Evolutionary conservation across 2,888 invertebrate genomes (phyloP).

Genomic region (Apeira syringaria): DNA sequence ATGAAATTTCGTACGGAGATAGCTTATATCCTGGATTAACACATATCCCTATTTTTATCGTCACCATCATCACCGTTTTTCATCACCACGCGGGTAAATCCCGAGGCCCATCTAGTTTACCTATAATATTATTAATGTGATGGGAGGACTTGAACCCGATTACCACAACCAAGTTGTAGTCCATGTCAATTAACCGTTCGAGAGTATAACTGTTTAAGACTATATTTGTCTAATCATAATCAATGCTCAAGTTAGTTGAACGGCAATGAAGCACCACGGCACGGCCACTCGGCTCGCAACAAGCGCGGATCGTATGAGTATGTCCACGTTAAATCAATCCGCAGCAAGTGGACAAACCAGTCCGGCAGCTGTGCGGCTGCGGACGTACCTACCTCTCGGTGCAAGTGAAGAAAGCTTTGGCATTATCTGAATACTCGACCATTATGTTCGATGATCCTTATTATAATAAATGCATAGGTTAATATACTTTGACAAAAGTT

Average conservation of each 20-base stretch:
- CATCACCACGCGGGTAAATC: too few species aligned
- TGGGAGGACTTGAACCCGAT: too few species aligned
- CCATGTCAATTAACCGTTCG: neutral
- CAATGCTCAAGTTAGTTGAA: slow-evolving; percentile 50
- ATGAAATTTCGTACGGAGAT: too few species aligned
- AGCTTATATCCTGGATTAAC: too few species aligned
- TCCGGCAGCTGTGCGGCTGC: slow-evolving; percentile 76
- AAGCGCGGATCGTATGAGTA: slow-evolving; percentile 68
- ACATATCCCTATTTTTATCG: too few species aligned
- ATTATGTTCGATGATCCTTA: too few species aligned
- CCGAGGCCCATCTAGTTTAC: too few species aligned
- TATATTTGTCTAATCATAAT: slow-evolving; percentile 37
- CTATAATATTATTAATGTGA: too few species aligned
- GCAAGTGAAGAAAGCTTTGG: slow-evolving; percentile 56
- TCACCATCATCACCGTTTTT: too few species aligned
- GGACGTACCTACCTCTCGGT: slow-evolving; percentile 56
- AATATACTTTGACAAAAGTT: too few species aligned
- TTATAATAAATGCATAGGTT: too few species aligned
- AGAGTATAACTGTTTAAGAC: slow-evolving; percentile 13
- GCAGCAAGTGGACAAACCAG: slow-evolving; percentile 81
- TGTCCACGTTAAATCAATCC: slow-evolving; percentile 80
- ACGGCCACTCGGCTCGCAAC: slow-evolving; percentile 56
- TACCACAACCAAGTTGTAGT: neutral
- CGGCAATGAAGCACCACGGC: slow-evolving; percentile 65
- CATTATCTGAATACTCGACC: neutral